Conservation (phyloP, 2,797 vertebrate species). For the Pristis pectinata region DNA sequence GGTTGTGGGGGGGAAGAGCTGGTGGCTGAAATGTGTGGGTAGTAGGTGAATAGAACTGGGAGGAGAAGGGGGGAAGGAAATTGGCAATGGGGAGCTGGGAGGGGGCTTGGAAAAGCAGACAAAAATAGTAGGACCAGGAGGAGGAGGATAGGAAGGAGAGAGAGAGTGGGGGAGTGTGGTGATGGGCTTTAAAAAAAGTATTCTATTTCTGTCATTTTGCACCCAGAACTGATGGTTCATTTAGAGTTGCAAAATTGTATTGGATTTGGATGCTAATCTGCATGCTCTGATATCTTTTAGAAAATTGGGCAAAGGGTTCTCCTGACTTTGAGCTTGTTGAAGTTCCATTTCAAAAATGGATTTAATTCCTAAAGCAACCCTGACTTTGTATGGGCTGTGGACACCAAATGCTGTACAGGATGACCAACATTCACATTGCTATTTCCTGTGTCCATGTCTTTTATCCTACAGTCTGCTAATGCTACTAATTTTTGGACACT, state of each 20-base stretch:
- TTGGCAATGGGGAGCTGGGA: too few species aligned
- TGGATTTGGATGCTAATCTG: background rate
- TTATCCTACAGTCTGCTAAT: background rate
- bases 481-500: background rate
- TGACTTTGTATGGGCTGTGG: background rate
- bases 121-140: too few species aligned
- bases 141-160: too few species aligned
- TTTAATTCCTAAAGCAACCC: background rate
- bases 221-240: background rate
- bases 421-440: background rate
- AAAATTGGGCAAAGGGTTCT: background rate
- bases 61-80: too few species aligned
- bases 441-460: background rate
- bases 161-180: too few species aligned
- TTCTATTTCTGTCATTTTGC: too few species aligned
- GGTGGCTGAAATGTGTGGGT: too few species aligned
- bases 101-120: too few species aligned
- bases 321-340: background rate
- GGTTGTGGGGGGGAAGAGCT: too few species aligned
- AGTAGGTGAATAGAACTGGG: too few species aligned
- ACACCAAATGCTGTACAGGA: background rate
- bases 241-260: background rate
- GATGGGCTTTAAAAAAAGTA: too few species aligned
- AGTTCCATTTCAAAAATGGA: background rate
- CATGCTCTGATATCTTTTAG: background rate